These are phyloP conservation scores for Epizoanthus scotinus DNA, from an alignment of 92 coral and sea anemone species.

Conservation along the genomic window DNA sequence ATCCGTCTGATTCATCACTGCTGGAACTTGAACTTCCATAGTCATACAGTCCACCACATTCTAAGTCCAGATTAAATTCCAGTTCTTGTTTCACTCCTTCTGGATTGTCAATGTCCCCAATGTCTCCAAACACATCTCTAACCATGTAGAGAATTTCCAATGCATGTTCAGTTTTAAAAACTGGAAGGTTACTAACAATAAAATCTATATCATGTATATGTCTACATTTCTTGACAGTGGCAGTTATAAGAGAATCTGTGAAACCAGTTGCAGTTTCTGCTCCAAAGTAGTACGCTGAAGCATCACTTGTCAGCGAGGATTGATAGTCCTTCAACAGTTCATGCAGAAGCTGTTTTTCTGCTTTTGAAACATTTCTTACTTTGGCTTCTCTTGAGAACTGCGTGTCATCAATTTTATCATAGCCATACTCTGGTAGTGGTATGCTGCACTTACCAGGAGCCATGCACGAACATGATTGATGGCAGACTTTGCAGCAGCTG, in stretches of 20 bases:
- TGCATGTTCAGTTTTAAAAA: neutral
- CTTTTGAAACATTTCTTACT: neutral
- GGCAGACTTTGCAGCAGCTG: constrained; percentile 48
- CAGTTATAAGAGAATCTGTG: constrained; percentile 11
- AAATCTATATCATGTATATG: neutral
- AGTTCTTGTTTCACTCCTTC: too few relatives aligned
- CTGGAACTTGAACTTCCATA: too few relatives aligned
- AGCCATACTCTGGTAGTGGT: constrained; percentile 5
- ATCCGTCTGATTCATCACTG: neutral
- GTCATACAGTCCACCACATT: too few relatives aligned
- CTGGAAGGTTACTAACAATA: constrained; percentile 17
- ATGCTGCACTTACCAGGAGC: constrained; percentile 20
- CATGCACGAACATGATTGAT: constrained; percentile 38
- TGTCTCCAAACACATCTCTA: constrained; percentile 22
- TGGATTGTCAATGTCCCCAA: too few relatives aligned
- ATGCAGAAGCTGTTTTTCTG: constrained; percentile 24
- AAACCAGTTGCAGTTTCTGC: constrained; percentile 35
- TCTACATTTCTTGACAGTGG: constrained; percentile 27
- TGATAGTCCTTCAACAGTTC: constrained; percentile 32
- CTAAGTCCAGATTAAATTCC: too few relatives aligned
- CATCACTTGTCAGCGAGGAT: neutral
- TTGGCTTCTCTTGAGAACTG: neutral
- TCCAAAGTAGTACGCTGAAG: constrained; percentile 19
- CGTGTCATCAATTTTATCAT: neutral
- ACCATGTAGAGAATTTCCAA: constrained; percentile 43